Conservation (phyloP, 2,888 invertebrate species). For the Eupithecia centaureata region DNA sequence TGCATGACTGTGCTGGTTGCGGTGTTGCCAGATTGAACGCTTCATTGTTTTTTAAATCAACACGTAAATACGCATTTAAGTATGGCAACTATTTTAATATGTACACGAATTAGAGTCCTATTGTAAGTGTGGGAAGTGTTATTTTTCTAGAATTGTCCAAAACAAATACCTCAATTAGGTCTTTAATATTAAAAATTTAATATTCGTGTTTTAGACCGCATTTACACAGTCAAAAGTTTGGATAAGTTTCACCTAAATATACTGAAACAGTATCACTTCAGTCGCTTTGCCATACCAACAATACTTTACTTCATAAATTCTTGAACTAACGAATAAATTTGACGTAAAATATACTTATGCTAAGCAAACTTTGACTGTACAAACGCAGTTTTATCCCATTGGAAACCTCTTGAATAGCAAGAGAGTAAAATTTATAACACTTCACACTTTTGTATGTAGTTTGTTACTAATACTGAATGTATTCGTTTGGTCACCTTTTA, state of each 20-base stretch:
- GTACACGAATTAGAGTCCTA: slow-evolving; percentile 15
- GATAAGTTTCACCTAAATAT: not conserved
- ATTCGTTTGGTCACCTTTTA: not conserved
- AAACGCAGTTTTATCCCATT: not conserved
- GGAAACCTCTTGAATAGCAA: not conserved
- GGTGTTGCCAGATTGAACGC: not conserved
- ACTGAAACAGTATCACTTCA: not conserved
- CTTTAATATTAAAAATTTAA: not conserved
- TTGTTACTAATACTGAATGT: not conserved
- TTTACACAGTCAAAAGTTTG: slow-evolving; percentile 2
- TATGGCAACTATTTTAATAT: slow-evolving; percentile 3
- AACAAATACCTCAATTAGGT: slow-evolving; percentile 24
- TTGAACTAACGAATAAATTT: not conserved
- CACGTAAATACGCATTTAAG: slow-evolving; percentile 10
- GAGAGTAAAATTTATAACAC: slow-evolving; percentile 3
- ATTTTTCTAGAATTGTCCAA: slow-evolving; percentile 23
- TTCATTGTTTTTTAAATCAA: not conserved
- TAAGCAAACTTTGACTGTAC: not conserved
- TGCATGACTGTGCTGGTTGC: not conserved
- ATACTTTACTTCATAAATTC: not conserved
- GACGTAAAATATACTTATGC: not conserved
- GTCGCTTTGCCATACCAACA: not conserved
- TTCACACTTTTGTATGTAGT: slow-evolving; percentile 12
- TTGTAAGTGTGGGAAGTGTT: slow-evolving; percentile 20
- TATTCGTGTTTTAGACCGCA: not conserved